Base-by-base conservation (phyloP, 2,797 vertebrate genomes). In the Vireo griseus region DNA sequence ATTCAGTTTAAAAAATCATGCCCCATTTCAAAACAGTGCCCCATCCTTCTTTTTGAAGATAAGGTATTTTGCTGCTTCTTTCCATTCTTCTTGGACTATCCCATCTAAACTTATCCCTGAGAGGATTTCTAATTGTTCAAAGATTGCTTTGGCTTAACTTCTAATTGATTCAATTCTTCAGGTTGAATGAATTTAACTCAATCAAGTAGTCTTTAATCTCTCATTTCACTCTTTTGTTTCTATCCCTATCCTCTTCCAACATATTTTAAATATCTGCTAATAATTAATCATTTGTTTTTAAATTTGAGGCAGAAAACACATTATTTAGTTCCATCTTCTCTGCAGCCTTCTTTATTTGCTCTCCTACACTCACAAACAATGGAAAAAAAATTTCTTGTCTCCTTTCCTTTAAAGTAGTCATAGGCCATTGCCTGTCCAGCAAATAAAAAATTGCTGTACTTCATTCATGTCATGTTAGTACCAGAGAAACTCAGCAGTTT, bases 361-460 rank as follows among this genome's bases (percentile, higher is more conserved):
- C 37, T 73, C 6, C 19, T 47, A 22, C n/a, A 10, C 28, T 68
- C 54, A 72, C 13, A 83, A 74, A 50, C 58, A 57, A 51, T n/a
- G 47, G 47, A 44, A n/a, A 28, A 66, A 72, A 74, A 72, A 50
- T 37, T 26, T 58, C 24, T 88, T 73, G 5, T 86, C 39, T 90
- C 21, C 28, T 86, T 87, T 91, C 16, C 50, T 68, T 61, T 75
- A 51, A 81, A 79, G 48, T 28, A 82, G 51, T 63, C 48, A 76
- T 90, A 88, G 69, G 11, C 47, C 42, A 44, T 63, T 88, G 39
- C 33, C 76, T 69, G 20, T 82, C 80, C 91, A 67, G 57, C 47
- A 94, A 93, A 92, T 86, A 86, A 77, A 88, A 86, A 81, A 93
- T 90, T 92, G 63, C 45, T 85, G 16, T 69, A 76, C 73, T 90